Conservation (phyloP, 2,113 vertebrate genomes). For the Chaenogobius annularis region DNA sequence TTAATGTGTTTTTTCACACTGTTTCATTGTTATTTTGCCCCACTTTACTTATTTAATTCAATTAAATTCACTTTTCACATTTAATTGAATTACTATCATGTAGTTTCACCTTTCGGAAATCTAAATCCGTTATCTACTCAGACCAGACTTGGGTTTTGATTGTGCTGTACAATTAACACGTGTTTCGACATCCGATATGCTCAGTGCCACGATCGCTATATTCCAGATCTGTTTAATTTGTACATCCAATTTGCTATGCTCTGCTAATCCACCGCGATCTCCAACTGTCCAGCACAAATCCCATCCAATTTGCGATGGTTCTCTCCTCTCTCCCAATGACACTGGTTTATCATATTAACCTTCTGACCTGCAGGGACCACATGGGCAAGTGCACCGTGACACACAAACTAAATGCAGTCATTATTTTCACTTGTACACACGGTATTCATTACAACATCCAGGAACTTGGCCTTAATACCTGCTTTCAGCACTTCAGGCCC, state of each 20-base stretch:
- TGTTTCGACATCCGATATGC: not conserved
- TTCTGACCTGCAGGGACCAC: not conserved
- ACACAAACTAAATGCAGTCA: slow-evolving; percentile 5
- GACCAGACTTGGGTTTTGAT: not conserved
- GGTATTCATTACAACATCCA: slow-evolving; percentile 52
- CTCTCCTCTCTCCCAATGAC: not conserved
- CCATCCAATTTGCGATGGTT: not conserved
- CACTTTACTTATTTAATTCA: not conserved
- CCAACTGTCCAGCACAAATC: slow-evolving; percentile 4
- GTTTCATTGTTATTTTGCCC: too few relatives aligned
- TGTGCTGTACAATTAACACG: not conserved
- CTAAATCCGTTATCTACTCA: not conserved
- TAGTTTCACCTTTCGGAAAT: not conserved
- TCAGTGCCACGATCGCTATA: not conserved
- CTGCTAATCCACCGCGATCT: slow-evolving; percentile 5
- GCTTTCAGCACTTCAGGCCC: slow-evolving; percentile 31
- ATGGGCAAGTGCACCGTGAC: not conserved
- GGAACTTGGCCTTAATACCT: slow-evolving; percentile 47
- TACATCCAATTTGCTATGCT: not conserved
- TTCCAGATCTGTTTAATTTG: slow-evolving; percentile 3
- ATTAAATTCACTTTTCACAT: too few relatives aligned
- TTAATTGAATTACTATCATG: not conserved
- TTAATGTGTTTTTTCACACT: too few relatives aligned
- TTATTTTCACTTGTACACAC: slow-evolving; percentile 17
- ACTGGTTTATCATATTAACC: slow-evolving; percentile 2